Percentiles rank a stretch among this genome's conserved stretches.
phyloP scores from a whole-genome alignment of 2,888 invertebrate species.

The Xanthia icteritia region DNA sequence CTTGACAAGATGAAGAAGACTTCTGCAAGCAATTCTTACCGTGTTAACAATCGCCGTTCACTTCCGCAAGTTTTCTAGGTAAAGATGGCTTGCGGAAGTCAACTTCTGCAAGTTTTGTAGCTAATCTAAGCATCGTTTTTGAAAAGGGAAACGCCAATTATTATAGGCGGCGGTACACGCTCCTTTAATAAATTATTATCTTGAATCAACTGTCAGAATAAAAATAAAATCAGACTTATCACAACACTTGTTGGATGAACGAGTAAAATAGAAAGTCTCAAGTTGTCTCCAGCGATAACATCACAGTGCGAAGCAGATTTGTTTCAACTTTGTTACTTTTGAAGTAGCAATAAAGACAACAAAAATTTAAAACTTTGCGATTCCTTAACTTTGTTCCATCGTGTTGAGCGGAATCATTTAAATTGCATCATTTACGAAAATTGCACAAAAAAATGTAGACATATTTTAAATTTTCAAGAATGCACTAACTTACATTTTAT shows the following conservation, averaged over 20 bases:
- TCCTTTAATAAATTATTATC: neutral
- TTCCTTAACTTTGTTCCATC: conserved; percentile 17
- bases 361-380: conserved; percentile 28
- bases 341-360: conserved; percentile 15
- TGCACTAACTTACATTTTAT: too few species aligned
- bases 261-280: neutral
- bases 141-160: neutral
- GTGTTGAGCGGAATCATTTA: conserved; percentile 5
- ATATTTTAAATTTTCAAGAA: neutral
- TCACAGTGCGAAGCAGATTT: neutral
- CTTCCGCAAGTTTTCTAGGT: neutral
- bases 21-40: too few species aligned
- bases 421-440: neutral
- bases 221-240: neutral
- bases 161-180: too few species aligned
- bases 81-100: neutral
- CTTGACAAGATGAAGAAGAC: neutral
- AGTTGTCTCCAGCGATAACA: neutral
- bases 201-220: neutral
- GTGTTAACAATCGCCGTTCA: neutral
- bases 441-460: neutral
- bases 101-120: neutral
- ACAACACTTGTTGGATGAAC: conserved; percentile 16
- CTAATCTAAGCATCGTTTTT: neutral
- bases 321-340: conserved; percentile 31